Base-by-base conservation (phyloP, 1,140 invertebrate species). In the Euura saliciscinereae region DNA sequence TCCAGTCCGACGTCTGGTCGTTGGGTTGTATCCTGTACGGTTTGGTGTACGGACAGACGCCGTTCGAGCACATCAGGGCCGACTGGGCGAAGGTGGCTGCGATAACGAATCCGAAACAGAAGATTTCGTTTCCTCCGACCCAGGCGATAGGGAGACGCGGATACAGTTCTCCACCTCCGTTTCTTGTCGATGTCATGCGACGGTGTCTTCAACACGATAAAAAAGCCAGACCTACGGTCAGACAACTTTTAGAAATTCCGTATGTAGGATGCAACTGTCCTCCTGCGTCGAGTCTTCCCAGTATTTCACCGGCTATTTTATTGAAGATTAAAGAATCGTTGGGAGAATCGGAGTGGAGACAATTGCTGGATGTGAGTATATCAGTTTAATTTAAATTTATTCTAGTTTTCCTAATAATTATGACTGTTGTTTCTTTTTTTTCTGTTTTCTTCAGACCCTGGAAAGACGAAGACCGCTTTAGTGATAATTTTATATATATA, bases 1-100 rank as follows among this genome's bases (percentile, higher is more conserved):
- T 92, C 71, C 97, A 97, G 80, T 96, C 96, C 10, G 98, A 99
- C 86, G 95, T 99, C 11, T 99, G 98, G 98, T 98, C 97, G 0
- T 88, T 99, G 44, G 98, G 98, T 11, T 99, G 98, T 84, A 99
- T 99, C 75, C 89, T 99, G 43, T 99, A 99, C 84, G 93, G 95
- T 83, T 89, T 99, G 83, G 91, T 98, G 8, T 99, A 98, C 86
- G 94, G 96, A 2, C 89, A 90, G 70, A 97, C 97, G 1, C 98
- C 98, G 3, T 99, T 99, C 86, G 92, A 95, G 46, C 92, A 97
- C 82, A 92, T 98, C 65, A 90, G 90, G 10, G 91, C 94, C 79
- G 87, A 93, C 6, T 90, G 90, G 82, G 88, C 89, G 4, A 98
- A 98, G 87, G 90, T 98, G 13, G 89, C 89, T 70, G 96, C 96